Base-by-base conservation (phyloP, 1,140 invertebrate species). In the Macrobrachium nipponense region DNA sequence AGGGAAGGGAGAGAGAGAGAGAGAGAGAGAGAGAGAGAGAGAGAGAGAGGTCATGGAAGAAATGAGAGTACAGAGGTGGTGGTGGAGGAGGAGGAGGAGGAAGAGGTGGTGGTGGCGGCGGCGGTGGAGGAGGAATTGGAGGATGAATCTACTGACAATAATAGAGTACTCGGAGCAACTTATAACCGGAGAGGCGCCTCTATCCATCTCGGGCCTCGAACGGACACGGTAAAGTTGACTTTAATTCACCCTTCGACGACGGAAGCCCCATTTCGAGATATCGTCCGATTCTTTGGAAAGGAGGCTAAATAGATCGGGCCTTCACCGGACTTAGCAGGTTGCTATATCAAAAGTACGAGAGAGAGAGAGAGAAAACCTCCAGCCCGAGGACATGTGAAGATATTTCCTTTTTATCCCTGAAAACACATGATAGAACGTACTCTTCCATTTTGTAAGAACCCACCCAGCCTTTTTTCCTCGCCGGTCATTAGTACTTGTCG, bases 381-480 rank as follows among this genome's bases (percentile, higher is more conserved):
- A 58, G 64, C 80, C 83, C 81, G 88, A 87, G 85, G 88, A 89
- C 88, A 89, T 87, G 88, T 82, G 85, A 86, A 89, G 86, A 89
- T 87, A 89, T 89, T 89, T 89, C 86, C 88, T 89, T 87, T 89
- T 89, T 89, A 89, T 89, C 88, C 80, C 88, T 77, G 88, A 89
- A 89, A 89, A 89, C 88, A 89, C 88, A 89, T 89, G 88, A 89
- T 89, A 85, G 86, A 89, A 78, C 82, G 85, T 86, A 87, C 81
- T 89, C 88, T 87, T 89, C 88, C 88, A 89, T 89, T 89, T 89
- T 89, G 85, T 89, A 89, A 89, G 88, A 89, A 89, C 85, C 80
- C 82, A 85, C 76, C 78, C 86, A 78, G 85, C 81, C 82, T 87
- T 89, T 89, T 89, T 87, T 80, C 88, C 86, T 82, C 77, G 81